A percentile compares a stretch with the other conserved stretches of the same genome.
Conservation (phyloP, 2,797 vertebrate species). For the Adelosebastes latens region DNA sequence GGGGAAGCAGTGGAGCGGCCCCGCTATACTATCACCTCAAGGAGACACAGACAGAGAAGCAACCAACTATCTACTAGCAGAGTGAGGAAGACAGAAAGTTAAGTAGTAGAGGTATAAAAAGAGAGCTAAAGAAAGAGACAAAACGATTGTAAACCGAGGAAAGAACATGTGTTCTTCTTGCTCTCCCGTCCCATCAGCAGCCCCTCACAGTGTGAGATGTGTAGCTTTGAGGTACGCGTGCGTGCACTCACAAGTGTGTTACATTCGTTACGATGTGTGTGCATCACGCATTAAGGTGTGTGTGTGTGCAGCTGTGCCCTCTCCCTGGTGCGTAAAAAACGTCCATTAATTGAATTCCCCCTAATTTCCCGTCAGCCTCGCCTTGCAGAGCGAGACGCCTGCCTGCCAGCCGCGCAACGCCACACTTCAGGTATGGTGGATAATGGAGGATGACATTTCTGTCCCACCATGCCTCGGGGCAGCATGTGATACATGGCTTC, state of each 20-base stretch:
- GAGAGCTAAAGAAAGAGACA: slow-evolving; percentile 17
- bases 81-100: slow-evolving; percentile 29
- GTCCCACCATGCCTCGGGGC: slow-evolving; percentile 95
- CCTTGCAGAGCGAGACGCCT: slow-evolving; percentile 75
- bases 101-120: slow-evolving; percentile 4
- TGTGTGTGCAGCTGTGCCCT: slow-evolving; percentile 80
- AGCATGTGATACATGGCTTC: slow-evolving; percentile 99
- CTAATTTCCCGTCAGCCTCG: slow-evolving; percentile 92
- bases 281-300: slow-evolving; percentile 45
- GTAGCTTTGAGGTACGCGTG: slow-evolving; percentile 68
- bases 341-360: slow-evolving; percentile 98
- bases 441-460: slow-evolving; percentile 99
- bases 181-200: slow-evolving; percentile 44
- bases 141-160: slow-evolving; percentile 6
- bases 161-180: slow-evolving; percentile 55
- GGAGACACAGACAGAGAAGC: slow-evolving; percentile 22
- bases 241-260: slow-evolving; percentile 38
- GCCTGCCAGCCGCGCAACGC: slow-evolving; percentile 84
- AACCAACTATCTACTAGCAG: slow-evolving; percentile 8
- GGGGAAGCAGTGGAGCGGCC: slow-evolving; percentile 58
- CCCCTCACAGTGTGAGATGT: slow-evolving; percentile 81
- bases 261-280: slow-evolving; percentile 47
- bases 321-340: slow-evolving; percentile 96
- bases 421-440: slow-evolving; percentile 95
- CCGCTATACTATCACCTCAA: slow-evolving; percentile 47